Base-by-base conservation (phyloP, 2,113 vertebrate species). In the Paralichthys olivaceus region DNA sequence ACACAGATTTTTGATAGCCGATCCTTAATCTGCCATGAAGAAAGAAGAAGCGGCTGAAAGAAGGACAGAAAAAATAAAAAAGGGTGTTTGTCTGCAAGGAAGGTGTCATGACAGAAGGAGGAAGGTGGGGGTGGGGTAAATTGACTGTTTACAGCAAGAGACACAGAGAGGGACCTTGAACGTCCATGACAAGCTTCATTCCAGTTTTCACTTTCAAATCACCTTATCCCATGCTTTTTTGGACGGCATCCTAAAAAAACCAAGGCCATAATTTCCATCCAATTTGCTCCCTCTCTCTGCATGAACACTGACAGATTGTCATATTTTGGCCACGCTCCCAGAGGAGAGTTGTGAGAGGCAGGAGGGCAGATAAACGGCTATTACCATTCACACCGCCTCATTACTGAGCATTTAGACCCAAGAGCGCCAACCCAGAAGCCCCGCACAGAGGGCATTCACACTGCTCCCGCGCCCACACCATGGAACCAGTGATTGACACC, bases 271-370 rank as follows among this genome's bases (percentile, higher is more conserved):
- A 93, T 92, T 91, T 93, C 84, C 87, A 87, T 92, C 87, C 91
- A 87, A 92, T 91, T 90, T 90, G 84, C 87, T 86, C 80, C 80
- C 84, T 75, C 87, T 83, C 90, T 81, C 90, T 70, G 86, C 84
- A 67, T 80, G 89, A 85, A 79, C 86, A 86, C 89, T 92, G 91
- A 92, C 92, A 92, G 89, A 92, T 88, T 93, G 92, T 92, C 91
- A 92, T 92, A 91, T 93, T 92, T 90, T 93, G 92, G 93, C 92
- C 80, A 69, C n/a, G 34, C 84, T 93, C 93, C 93, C 92, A 76
- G 93, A 81, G 88, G 90, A 90, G 87, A 83, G 86, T 72, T 79
- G 82, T 61, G 85, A 90, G 91, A 90, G 84, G 88, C 81, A 83
- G 86, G 83, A 90, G 92, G 90, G 89, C 85, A 90, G 90, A 90